phyloP scores from a whole-genome alignment of 2,797 vertebrate species.

The Sebastes minor region DNA sequence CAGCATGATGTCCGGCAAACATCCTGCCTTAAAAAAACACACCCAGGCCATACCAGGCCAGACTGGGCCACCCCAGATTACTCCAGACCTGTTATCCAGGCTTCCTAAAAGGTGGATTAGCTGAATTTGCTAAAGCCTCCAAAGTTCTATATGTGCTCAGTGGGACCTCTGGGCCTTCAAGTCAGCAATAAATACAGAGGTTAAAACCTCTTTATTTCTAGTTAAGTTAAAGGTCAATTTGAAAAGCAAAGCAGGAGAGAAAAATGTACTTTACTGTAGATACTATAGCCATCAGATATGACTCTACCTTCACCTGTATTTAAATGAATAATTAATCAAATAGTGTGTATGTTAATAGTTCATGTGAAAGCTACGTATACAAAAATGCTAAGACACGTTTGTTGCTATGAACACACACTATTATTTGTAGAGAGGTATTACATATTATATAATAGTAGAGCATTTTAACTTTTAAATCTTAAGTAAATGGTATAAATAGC shows the following conservation, averaged over 20 bases:
- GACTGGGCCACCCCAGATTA: constrained; percentile 22
- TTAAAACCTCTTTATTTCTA: not conserved
- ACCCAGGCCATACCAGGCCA: constrained; percentile 29
- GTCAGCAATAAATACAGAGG: constrained; percentile 1
- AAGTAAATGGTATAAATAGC: not conserved
- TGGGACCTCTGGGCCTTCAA: not conserved
- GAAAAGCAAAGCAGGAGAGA: not conserved
- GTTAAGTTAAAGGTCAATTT: not conserved
- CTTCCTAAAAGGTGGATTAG: constrained; percentile 14
- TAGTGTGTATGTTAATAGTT: not conserved
- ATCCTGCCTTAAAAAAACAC: constrained; percentile 72
- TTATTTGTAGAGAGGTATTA: not conserved
- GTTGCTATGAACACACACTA: not conserved
- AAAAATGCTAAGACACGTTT: not conserved
- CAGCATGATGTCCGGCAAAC: constrained; percentile 74
- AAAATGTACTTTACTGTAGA: not conserved
- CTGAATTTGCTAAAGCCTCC: not conserved
- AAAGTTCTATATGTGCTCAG: not conserved
- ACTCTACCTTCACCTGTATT: not conserved
- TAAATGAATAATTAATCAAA: not conserved
- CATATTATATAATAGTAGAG: not conserved
- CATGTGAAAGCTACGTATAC: not conserved
- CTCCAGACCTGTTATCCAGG: constrained; percentile 22
- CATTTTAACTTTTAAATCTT: not conserved
- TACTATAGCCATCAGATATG: not conserved